Percentiles rank a stretch among this genome's conserved stretches.
Evolutionary conservation across 2,113 vertebrate species (phyloP).

Genomic region (Nycticryphes semicollaris): DNA sequence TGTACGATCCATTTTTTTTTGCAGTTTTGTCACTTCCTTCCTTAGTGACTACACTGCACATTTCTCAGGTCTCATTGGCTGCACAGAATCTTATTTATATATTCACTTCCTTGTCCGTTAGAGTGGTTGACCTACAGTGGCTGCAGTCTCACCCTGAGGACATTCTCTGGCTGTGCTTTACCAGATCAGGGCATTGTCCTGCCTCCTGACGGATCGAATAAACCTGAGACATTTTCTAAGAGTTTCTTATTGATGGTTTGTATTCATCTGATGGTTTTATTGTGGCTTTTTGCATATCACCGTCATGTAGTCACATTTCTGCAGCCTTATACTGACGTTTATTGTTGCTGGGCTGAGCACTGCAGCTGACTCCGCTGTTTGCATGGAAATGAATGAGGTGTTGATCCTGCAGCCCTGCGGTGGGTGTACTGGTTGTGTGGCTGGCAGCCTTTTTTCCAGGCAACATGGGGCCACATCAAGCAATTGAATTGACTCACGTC

Average conservation of each 20-base stretch:
- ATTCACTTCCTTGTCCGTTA: not conserved
- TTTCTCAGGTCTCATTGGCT: conserved; percentile 13
- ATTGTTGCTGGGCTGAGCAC: not conserved
- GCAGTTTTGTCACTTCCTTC: conserved; percentile 39
- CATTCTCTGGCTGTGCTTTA: not conserved
- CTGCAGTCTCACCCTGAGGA: conserved; percentile 9
- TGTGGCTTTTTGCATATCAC: not conserved
- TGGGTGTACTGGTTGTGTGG: not conserved
- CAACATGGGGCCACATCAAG: not conserved
- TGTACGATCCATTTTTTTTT: not conserved
- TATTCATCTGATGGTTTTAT: not conserved
- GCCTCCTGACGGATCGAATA: not conserved
- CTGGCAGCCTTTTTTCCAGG: not conserved
- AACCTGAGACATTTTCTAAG: not conserved
- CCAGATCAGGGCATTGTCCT: not conserved
- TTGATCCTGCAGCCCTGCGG: not conserved
- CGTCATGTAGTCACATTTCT: not conserved
- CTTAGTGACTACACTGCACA: not conserved
- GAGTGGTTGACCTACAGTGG: not conserved
- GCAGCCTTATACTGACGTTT: not conserved
- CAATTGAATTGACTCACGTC: not conserved
- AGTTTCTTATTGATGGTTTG: not conserved
- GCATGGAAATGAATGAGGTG: not conserved
- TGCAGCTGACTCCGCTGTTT: not conserved
- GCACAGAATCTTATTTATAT: conserved; percentile 22